Evolutionary conservation across 1,140 invertebrate species (phyloP), one percentile per base, ranked within the genome.

Genomic region (Protaetia brevitarsis): DNA sequence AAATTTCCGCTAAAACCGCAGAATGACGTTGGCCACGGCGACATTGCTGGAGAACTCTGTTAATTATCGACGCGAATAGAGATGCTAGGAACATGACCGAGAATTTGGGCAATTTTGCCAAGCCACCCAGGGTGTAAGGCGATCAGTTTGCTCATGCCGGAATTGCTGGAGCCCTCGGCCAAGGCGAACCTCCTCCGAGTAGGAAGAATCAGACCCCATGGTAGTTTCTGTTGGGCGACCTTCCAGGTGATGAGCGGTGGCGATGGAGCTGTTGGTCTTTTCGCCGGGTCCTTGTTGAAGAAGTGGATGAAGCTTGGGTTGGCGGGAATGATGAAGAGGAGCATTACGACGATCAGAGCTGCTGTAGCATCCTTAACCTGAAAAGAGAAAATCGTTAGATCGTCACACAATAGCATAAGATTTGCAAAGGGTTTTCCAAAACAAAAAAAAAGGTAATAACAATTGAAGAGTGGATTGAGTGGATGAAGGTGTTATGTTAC

Each of bases 1-100:
- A 72, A 85, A 94, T 87, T 76, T 93, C 87, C 28, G 88, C 87
- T 27, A 93, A 75, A 2, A 94, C 89, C 1, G 93, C 57, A 94
- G 75, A 36, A 94, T 84, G 8, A 93, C 88, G 72, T 93, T 93
- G n/a, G 91, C 91, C 19, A 92, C 88, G 19, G 92, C 92, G 0
- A 92, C 88, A 76, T 94, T 95, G 7, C 89, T 91, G 0, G 89
- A 90, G 72, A 95, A 89, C 77, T 94, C 92, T 0, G 93, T 94
- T 29, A 93, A 76, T n/a, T 60, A 87, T 59, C 66, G 85, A 73
- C 68, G 84, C 78, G 68, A 82, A 78, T 0, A 80, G 75, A 34
- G 81, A 82, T 13, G 88, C 82, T 19, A 89, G 79, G 11, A 85
- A 71, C 58, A 90, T 74, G 10, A 89, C 83, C 1, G 85, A 62